Percentiles rank a stretch among this genome's conserved stretches.
These are phyloP conservation scores for Gobionotothen gibberifrons DNA, from an alignment of 2,797 vertebrate genomes.

Conservation along the genomic window DNA sequence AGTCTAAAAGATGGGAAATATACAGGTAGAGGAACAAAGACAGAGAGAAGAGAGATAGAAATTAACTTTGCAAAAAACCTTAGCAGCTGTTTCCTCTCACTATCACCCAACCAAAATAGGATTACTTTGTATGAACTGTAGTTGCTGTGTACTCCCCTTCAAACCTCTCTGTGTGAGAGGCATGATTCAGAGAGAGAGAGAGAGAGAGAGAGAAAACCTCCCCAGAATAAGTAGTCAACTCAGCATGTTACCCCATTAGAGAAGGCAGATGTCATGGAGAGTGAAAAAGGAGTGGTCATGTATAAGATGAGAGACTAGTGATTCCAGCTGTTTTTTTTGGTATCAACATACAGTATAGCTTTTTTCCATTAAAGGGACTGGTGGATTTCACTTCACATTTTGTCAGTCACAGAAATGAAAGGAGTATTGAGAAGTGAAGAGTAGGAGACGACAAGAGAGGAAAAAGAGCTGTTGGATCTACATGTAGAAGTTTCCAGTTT, in stretches of 20 bases:
- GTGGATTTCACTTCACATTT: not conserved
- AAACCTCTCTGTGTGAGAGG: constrained; percentile 17
- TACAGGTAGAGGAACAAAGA: not conserved
- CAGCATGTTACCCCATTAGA: constrained; percentile 21
- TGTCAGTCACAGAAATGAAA: not conserved
- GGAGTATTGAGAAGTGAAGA: not conserved
- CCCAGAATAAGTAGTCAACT: constrained; percentile 22
- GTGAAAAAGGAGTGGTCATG: constrained; percentile 1
- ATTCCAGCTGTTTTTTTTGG: constrained; percentile 2
- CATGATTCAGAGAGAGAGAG: constrained; percentile 11
- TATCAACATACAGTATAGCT: not conserved
- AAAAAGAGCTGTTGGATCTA: not conserved
- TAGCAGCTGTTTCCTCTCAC: constrained; percentile 14
- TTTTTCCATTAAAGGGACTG: constrained; percentile 4
- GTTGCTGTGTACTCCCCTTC: not conserved
- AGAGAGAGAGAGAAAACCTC: constrained; percentile 18
- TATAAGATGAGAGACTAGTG: not conserved
- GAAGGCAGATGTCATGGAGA: constrained; percentile 8
- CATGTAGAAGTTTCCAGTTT: constrained; percentile 4
- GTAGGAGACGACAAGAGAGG: not conserved
- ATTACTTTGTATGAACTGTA: not conserved
- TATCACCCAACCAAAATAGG: constrained; percentile 7
- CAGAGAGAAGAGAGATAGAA: constrained; percentile 2
- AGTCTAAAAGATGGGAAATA: not conserved
- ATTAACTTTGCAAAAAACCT: not conserved